phyloP scores from a whole-genome alignment of 2,113 vertebrate species.

The Neofelis nebulosa region DNA sequence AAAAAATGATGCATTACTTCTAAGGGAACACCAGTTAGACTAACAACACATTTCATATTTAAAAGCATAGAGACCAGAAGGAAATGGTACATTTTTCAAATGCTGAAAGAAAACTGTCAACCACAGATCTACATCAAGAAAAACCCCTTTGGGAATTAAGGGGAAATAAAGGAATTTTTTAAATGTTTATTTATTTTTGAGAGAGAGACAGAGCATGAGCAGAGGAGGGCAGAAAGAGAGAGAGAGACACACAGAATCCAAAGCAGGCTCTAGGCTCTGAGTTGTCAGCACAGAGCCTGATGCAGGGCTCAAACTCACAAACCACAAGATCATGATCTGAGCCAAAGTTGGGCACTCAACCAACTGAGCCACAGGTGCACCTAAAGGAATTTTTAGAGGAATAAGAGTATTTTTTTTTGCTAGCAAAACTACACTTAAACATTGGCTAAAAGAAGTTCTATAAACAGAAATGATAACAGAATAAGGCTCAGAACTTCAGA shows the following conservation, averaged over 20 bases:
- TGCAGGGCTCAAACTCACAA: no score
- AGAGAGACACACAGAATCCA: no score
- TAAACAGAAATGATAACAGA: neutral
- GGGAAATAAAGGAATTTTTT: conserved; percentile 26
- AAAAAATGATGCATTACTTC: neutral
- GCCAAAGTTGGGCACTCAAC: no score
- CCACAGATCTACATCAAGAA: neutral
- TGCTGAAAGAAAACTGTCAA: conserved; percentile 12
- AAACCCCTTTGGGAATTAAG: conserved; percentile 22
- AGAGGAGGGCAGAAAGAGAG: no score
- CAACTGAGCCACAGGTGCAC: no score
- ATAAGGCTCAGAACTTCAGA: neutral
- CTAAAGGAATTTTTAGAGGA: conserved; percentile 7
- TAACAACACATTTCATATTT: conserved; percentile 26
- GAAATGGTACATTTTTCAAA: conserved; percentile 33
- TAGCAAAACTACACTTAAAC: neutral
- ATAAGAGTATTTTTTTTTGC: neutral
- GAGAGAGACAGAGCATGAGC: no score
- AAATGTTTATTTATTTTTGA: no score
- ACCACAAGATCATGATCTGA: no score
- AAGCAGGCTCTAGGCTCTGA: no score
- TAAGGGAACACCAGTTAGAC: neutral
- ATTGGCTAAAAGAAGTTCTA: neutral
- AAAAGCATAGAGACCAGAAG: conserved; percentile 1
- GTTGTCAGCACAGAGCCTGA: no score